phyloP scores from a whole-genome alignment of 2,888 invertebrate genomes.

The Chymomyza procnemis region DNA sequence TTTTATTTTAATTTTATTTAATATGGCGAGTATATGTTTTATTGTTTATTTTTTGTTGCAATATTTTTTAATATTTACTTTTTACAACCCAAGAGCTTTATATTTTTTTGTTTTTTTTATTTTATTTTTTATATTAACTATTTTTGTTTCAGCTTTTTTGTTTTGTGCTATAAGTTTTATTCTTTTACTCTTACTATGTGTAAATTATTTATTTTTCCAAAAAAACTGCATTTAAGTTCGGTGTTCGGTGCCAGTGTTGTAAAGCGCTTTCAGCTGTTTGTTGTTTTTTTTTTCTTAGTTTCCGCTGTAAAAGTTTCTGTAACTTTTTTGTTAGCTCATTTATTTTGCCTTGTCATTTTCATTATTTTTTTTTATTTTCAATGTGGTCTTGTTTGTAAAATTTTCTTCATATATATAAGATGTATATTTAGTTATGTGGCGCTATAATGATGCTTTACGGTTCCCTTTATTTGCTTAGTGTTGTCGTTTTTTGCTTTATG shows the following conservation, averaged over 20 bases:
- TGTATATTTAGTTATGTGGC: slow-evolving; percentile 24
- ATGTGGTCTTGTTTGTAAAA: slow-evolving; percentile 38
- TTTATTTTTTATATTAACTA: slow-evolving; percentile 13
- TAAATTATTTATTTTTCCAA: slow-evolving; percentile 35
- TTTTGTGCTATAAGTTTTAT: slow-evolving; percentile 22
- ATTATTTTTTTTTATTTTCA: background rate
- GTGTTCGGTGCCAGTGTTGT: slow-evolving; percentile 16
- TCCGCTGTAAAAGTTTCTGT: slow-evolving; percentile 13
- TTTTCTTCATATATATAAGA: slow-evolving; percentile 21
- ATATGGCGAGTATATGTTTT: slow-evolving; percentile 76
- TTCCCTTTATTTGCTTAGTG: slow-evolving; percentile 13
- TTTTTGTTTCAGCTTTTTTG: slow-evolving; percentile 35
- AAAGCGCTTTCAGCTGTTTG: slow-evolving; percentile 16
- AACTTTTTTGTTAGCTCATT: slow-evolving; percentile 13
- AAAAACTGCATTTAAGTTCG: background rate
- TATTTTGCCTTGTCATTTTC: background rate
- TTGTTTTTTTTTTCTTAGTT: too few relatives aligned
- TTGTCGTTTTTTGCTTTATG: slow-evolving; percentile 44
- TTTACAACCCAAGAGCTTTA: slow-evolving; percentile 66
- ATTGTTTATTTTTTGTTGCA: slow-evolving; percentile 56
- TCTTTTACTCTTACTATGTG: slow-evolving; percentile 24
- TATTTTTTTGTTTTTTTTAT: slow-evolving; percentile 18
- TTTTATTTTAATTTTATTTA: slow-evolving; percentile 32
- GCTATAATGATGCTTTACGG: slow-evolving; percentile 16
- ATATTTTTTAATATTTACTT: slow-evolving; percentile 36